Conservation (phyloP, 2,797 vertebrate genomes). For the Poecilia picta region DNA sequence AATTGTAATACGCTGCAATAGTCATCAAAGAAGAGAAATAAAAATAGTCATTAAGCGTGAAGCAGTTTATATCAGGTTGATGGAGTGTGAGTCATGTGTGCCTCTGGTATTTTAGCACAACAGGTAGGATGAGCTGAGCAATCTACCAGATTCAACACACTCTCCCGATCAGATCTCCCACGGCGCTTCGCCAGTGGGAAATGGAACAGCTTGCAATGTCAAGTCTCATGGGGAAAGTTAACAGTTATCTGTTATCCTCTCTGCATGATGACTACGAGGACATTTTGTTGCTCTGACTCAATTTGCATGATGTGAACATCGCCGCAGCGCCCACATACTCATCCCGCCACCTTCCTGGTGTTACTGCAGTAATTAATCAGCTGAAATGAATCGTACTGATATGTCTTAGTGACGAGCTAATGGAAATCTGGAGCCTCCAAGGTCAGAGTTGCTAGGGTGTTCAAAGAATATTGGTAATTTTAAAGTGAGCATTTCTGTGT, state of each 20-base stretch:
- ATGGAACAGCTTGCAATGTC: slow-evolving; percentile 24
- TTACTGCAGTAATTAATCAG: slow-evolving; percentile 33
- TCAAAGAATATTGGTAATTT: neutral
- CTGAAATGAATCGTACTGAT: slow-evolving; percentile 36
- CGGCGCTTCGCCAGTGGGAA: slow-evolving; percentile 20
- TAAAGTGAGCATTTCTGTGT: neutral
- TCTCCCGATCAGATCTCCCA: slow-evolving; percentile 23
- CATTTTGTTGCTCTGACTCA: slow-evolving; percentile 19
- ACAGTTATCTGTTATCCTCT: neutral
- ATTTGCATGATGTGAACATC: neutral
- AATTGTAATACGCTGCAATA: slow-evolving; percentile 9
- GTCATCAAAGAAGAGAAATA: slow-evolving; percentile 3
- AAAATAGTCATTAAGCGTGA: slow-evolving; percentile 28
- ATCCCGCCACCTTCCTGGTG: slow-evolving; percentile 4
- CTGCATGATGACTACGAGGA: slow-evolving; percentile 24
- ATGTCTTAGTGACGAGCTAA: slow-evolving; percentile 16
- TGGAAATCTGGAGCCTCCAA: slow-evolving; percentile 40
- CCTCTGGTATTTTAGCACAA: slow-evolving; percentile 47
- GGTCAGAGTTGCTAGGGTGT: slow-evolving; percentile 33
- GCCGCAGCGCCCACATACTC: slow-evolving; percentile 21
- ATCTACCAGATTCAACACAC: slow-evolving; percentile 17
- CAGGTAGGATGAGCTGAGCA: slow-evolving; percentile 48
- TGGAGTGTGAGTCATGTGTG: slow-evolving; percentile 58
- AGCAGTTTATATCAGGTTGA: slow-evolving; percentile 33
- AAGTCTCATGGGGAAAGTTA: slow-evolving; percentile 12